Evolutionary conservation across 2,888 invertebrate genomes (phyloP), one percentile per base, ranked within the genome.

Genomic region (Noctuana brunneofusca): DNA sequence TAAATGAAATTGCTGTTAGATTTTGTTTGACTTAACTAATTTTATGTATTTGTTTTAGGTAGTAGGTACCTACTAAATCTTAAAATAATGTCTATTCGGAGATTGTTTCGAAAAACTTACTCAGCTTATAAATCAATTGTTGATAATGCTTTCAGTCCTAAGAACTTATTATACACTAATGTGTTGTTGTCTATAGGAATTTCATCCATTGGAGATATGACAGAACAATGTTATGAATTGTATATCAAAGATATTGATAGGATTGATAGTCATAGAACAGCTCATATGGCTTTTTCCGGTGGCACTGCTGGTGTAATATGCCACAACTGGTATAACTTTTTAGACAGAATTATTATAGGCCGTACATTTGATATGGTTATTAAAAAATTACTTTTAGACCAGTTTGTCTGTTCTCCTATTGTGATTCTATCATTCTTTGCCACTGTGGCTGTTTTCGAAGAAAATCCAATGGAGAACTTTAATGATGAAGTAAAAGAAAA

Each of bases 281-380:
- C 83, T 16, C 94, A 97, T 65, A 97, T 98, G 96, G 94, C 95
- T 3, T 81, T 94, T 27, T 95, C 96, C 8, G 98, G 97, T 1
- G 85, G 94, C 52, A 93, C 95, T 3, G 94, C 97, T 4, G 98
- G 97, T 22, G 81, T 96, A 8, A 88, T 97, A 27, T 96, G 96
- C 75, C 98, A 98, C 79, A 94, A 95, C 79, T 98, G 97, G 97
- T 98, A 98, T 79, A 92, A 93, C 63, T 90, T 94, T 67, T 86
- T 98, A 63, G 98, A 98, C 77, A 89, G 86, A 72, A 84, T 92
- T 67, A 83, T 97, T 38, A 94, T 96, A 1, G 97, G 96, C 1
- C 92, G 94, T 71, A 91, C 94, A 0, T 74, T 96, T 5, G 77
- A 75, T 9, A 92, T 93, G 73, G 95, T 96, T 0, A 68, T 94